Evolutionary conservation across 2,888 invertebrate genomes (phyloP).

Genomic region (Anthrax anthrax): DNA sequence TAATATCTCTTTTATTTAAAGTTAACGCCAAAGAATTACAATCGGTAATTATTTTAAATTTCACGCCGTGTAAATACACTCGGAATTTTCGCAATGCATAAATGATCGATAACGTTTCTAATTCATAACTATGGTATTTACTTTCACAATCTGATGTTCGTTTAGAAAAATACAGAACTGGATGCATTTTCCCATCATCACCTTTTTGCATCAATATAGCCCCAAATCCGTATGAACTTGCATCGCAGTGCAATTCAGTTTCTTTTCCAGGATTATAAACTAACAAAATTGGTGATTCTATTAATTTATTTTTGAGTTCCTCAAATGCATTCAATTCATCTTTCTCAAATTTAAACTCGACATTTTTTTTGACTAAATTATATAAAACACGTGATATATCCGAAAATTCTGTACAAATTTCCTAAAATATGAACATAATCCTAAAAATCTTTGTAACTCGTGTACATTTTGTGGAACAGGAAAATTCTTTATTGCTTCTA

Average conservation of each 20-base stretch:
- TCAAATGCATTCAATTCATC: slow-evolving; percentile 5
- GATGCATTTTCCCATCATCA: slow-evolving; percentile 16
- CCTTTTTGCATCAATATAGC: slow-evolving; percentile 15
- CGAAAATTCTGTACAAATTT: slow-evolving; percentile 11
- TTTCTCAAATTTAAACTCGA: slow-evolving; percentile 4
- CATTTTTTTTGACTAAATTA: slow-evolving; percentile 14
- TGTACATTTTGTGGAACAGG: slow-evolving; percentile 13
- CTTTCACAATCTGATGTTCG: slow-evolving; percentile 16
- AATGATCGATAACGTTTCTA: slow-evolving; percentile 19
- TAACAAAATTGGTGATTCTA: slow-evolving; percentile 15
- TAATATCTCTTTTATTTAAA: slow-evolving; percentile 13
- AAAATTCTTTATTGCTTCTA: slow-evolving; percentile 15
- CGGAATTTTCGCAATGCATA: slow-evolving; percentile 17
- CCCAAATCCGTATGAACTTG: slow-evolving; percentile 17
- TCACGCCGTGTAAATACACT: slow-evolving; percentile 16
- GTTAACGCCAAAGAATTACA: slow-evolving; percentile 16
- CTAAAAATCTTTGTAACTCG: slow-evolving; percentile 12
- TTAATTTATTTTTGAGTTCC: slow-evolving; percentile 6
- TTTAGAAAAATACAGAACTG: slow-evolving; percentile 20
- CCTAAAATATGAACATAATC: slow-evolving; percentile 12
- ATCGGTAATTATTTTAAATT: slow-evolving; percentile 20
- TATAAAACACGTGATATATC: slow-evolving; percentile 19
- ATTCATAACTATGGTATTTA: slow-evolving; percentile 20
- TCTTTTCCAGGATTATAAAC: slow-evolving; percentile 17
- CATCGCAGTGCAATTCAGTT: slow-evolving; percentile 22